Base-by-base conservation (phyloP, 2,888 invertebrate genomes). In the Harpagoxenus sublaevis region DNA sequence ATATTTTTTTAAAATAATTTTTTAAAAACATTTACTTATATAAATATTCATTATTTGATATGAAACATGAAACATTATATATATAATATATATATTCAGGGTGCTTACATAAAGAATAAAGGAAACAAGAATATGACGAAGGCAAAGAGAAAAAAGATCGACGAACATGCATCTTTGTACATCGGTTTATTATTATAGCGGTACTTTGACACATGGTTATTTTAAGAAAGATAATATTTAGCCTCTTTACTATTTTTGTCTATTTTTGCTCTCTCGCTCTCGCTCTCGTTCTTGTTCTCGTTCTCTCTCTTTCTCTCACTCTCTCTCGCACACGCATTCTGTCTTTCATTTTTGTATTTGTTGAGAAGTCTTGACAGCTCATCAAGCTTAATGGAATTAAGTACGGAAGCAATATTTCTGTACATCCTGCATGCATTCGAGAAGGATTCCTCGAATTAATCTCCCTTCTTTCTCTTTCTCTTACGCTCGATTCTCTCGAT, bases 201-300 rank as follows among this genome's bases (percentile, higher is more conserved):
- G 92, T 94, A 94, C 92, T 94, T 95, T 95, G 94, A 94, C 95
- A 94, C 94, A n/a, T 93, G 93, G 94, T 94, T 94, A 94, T 93
- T 94, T 94, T 95, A 94, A 93, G 94, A 94, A 95, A 95, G 94
- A 94, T 94, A 94, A 94, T 94, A 93, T 94, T 93, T 94, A 94
- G 92, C 92, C 92, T 94, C 92, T 94, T 92, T 89, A 87, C 89
- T 90, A 90, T 91, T 89, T 90, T 89, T 91, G 48, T 81, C 71
- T 92, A 90, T 92, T 88, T 91, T 88, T 91, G 84, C 83, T 85
- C 83, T 87, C 75, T 85, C 87, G 83, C 86, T 89, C 70, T 71
- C 70, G 83, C 84, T 79, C 48, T 81, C 57, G 74, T 6, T 87
- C 75, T 85, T 86, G 83, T 86, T 88, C 70, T 71, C 73, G 78